Conservation (phyloP, 1,140 invertebrate species). For the Ips typographus region DNA sequence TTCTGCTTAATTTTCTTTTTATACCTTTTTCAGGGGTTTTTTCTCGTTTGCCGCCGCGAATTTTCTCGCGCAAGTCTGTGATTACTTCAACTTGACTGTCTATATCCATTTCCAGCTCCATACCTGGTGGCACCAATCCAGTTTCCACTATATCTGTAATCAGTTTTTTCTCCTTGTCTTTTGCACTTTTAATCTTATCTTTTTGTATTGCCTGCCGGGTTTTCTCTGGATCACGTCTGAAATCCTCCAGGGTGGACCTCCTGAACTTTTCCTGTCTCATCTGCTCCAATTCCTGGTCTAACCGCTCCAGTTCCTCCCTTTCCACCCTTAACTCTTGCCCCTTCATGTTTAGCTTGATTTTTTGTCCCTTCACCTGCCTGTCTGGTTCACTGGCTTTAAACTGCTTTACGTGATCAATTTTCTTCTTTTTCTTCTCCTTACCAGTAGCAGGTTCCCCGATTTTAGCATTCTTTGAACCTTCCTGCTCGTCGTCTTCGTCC, state of each 20-base stretch:
- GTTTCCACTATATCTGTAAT: slow-evolving; percentile 49
- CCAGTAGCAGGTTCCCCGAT: neutral
- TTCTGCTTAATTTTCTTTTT: slow-evolving; percentile 4
- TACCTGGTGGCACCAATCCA: slow-evolving; percentile 51
- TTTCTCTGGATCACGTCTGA: slow-evolving; percentile 50
- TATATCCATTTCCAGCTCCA: slow-evolving; percentile 48
- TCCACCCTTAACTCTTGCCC: neutral
- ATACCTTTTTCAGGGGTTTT: neutral
- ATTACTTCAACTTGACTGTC: slow-evolving; percentile 17
- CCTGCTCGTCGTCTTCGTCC: slow-evolving; percentile 40
- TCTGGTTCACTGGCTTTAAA: neutral
- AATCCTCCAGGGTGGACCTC: slow-evolving; percentile 14
- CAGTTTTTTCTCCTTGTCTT: slow-evolving; percentile 45
- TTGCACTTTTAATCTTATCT: slow-evolving; percentile 48
- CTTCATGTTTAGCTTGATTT: neutral
- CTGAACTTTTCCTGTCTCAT: slow-evolving; percentile 13
- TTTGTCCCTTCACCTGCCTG: neutral
- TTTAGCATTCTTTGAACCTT: slow-evolving; percentile 11
- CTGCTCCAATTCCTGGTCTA: slow-evolving; percentile 9
- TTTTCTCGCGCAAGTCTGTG: slow-evolving; percentile 11
- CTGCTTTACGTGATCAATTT: slow-evolving; percentile 21
- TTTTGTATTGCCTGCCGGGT: slow-evolving; percentile 47
- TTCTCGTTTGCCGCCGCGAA: neutral
- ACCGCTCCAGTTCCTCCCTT: neutral
- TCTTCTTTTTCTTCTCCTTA: slow-evolving; percentile 5